These are phyloP conservation scores for Apamea monoglypha DNA, from an alignment of 2,888 invertebrate genomes.

Conservation along the genomic window DNA sequence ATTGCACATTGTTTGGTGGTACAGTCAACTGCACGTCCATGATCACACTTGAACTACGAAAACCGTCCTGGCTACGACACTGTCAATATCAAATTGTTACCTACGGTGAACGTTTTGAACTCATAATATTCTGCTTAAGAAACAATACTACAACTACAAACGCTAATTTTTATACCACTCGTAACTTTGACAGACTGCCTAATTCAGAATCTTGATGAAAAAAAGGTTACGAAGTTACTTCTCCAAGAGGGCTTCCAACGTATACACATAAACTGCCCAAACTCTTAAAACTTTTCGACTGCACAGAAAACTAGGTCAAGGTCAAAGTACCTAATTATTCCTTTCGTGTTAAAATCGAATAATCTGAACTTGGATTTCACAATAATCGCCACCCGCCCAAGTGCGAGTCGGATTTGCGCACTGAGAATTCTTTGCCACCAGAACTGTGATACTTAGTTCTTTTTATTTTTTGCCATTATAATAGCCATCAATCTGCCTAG, in stretches of 20 bases:
- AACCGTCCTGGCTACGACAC: neutral
- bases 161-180: neutral
- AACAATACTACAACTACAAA: neutral
- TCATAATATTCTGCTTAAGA: neutral
- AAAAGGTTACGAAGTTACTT: conserved; percentile 28
- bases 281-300: conserved; percentile 21
- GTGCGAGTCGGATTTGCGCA: neutral
- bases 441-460: neutral
- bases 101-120: neutral
- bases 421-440: neutral
- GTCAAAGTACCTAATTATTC: conserved; percentile 19
- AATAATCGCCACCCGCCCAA: neutral
- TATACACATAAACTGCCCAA: conserved; percentile 22
- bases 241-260: conserved; percentile 28
- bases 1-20: neutral
- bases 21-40: neutral
- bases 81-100: neutral
- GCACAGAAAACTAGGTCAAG: conserved; percentile 23
- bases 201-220: conserved; percentile 14
- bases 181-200: conserved; percentile 14
- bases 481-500: neutral
- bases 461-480: neutral
- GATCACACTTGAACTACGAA: neutral
- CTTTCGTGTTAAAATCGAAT: conserved; percentile 21
- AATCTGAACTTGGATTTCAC: conserved; percentile 18